Percentiles rank a stretch among this genome's conserved stretches.
Conservation (phyloP, 2,888 invertebrate genomes). For the Zeuzera pyrina region DNA sequence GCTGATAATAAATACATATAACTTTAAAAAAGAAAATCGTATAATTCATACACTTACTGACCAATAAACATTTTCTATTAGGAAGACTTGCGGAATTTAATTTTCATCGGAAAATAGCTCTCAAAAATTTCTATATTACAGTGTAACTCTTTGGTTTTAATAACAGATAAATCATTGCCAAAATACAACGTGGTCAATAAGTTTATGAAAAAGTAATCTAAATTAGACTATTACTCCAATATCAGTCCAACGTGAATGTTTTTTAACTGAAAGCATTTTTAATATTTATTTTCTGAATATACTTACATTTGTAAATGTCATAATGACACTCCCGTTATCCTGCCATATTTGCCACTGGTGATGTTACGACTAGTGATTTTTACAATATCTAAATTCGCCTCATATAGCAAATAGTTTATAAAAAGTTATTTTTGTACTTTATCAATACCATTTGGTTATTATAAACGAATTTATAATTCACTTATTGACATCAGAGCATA, state of each 20-base stretch:
- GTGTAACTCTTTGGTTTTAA: slow-evolving; percentile 63
- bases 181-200: slow-evolving; percentile 45
- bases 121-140: slow-evolving; percentile 33
- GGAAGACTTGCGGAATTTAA: slow-evolving; percentile 48
- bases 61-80: slow-evolving; percentile 23
- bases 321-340: no score
- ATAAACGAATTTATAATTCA: no score
- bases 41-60: slow-evolving; percentile 48
- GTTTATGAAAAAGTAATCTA: slow-evolving; percentile 41
- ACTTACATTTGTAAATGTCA: no score
- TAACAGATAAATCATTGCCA: slow-evolving; percentile 43
- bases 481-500: no score
- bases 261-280: no score
- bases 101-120: slow-evolving; percentile 30
- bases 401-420: no score
- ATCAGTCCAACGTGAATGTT: slow-evolving; percentile 45
- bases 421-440: no score
- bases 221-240: slow-evolving; percentile 42
- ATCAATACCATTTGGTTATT: no score
- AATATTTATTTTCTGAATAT: no score
- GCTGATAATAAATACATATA: slow-evolving; percentile 45
- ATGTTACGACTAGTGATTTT: no score
- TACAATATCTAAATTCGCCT: no score
- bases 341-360: no score
- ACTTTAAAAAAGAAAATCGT: slow-evolving; percentile 22